Conservation (phyloP, 1,140 invertebrate genomes). For the Rhysida immarginata region DNA sequence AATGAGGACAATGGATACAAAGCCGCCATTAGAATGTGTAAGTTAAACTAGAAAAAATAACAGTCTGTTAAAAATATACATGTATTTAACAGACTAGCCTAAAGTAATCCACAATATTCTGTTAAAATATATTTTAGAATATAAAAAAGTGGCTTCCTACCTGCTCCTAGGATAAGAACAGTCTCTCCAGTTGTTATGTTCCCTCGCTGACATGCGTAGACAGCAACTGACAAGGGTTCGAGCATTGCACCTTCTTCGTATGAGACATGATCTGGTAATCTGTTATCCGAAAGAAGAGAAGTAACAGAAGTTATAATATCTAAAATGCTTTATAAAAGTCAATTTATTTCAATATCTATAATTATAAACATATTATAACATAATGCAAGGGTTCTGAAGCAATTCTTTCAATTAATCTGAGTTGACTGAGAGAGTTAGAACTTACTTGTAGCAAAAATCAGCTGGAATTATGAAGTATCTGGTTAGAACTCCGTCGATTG, state of each 20-base stretch:
- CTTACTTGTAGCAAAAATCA: conserved; percentile 81
- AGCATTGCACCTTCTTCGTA: conserved; percentile 85
- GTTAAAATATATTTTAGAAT: background rate
- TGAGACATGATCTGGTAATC: conserved; percentile 68
- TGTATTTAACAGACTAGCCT: too few species aligned
- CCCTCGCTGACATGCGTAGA: conserved; percentile 75
- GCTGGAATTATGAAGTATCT: conserved; percentile 77
- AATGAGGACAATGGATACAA: too few species aligned
- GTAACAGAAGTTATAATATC: background rate
- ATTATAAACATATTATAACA: too few species aligned
- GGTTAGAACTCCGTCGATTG: conserved; percentile 65
- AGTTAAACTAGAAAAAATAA: too few species aligned
- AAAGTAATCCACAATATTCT: background rate
- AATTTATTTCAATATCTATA: too few species aligned
- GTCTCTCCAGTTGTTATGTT: conserved; percentile 50
- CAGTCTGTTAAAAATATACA: too few species aligned
- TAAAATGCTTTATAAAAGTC: background rate
- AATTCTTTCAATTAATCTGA: too few species aligned
- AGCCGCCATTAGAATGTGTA: too few species aligned
- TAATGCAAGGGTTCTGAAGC: too few species aligned
- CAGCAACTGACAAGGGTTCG: conserved; percentile 81
- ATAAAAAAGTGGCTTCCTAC: conserved; percentile 15
- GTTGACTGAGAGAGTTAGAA: too few species aligned
- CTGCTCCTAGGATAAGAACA: conserved; percentile 78
- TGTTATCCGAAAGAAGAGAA: background rate